A percentile compares a stretch with the other conserved stretches of the same genome.
Conservation (phyloP, 2,888 invertebrate species). For the Rhamnusium bicolor region DNA sequence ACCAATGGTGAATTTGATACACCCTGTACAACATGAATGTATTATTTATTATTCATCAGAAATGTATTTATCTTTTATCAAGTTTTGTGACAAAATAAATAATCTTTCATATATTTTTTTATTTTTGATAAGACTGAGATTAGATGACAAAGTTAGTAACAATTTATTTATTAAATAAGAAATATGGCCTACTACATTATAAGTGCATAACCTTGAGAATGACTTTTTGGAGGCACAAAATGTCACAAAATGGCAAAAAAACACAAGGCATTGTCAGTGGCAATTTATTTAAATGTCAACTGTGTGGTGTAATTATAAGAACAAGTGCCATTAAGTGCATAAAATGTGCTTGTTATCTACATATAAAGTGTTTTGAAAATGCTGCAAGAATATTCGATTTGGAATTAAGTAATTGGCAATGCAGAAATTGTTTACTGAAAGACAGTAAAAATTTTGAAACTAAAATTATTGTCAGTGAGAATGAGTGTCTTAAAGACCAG, state of each 20-base stretch:
- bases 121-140: constrained; percentile 5
- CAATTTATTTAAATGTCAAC: constrained; percentile 38
- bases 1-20: too few relatives aligned
- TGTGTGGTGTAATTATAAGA: constrained; percentile 50
- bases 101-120: background rate
- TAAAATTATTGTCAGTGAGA: constrained; percentile 49
- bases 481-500: constrained; percentile 54
- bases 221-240: constrained; percentile 45
- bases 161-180: background rate
- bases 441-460: constrained; percentile 43
- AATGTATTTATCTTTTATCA: background rate
- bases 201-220: constrained; percentile 25
- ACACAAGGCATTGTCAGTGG: background rate
- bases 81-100: background rate
- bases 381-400: constrained; percentile 53
- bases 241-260: background rate
- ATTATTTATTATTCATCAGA: too few relatives aligned
- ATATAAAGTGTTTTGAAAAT: constrained; percentile 54
- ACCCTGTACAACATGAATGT: too few relatives aligned
- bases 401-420: constrained; percentile 51
- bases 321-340: constrained; percentile 55
- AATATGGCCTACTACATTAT: background rate
- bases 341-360: constrained; percentile 52
- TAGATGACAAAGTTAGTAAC: background rate
- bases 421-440: constrained; percentile 48